Evolutionary conservation across 1,140 invertebrate species (phyloP), one percentile per base, ranked within the genome.

Genomic region (Drosophila mayri): DNA sequence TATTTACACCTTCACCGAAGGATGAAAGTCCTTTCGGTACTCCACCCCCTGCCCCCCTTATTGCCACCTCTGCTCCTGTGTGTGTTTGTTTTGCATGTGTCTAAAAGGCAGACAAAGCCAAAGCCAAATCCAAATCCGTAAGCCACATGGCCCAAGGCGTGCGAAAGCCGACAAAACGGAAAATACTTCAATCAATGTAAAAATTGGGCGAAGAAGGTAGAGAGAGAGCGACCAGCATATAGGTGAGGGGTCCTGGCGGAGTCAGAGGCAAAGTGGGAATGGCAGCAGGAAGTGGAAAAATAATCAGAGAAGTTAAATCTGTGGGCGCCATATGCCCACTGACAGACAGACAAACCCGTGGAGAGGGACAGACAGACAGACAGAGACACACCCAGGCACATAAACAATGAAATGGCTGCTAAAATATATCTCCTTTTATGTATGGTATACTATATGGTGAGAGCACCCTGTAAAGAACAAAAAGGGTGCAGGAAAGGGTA

Each of bases 151-250:
- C 85, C 76, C 77, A 41, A 66, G 81, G 81, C 80, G 81, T 82
- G 74, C 79, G 85, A 88, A 71, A 88, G 67, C 74, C 85, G 66
- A 60, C 68, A 77, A 75, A 88, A 79, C 78, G 81, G 78, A 76
- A 90, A 90, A 90, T 90, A 90, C 85, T 85, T 88, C 85, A 90
- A 90, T 90, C 85, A 90, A 79, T 90, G 78, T 90, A 90, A 90
- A 90, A 90, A 85, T 78, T 71, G 81, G 70, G 35, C 57, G 22
- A 71, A 37, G 67, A 50, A 61, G 52, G 52, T 11, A 44, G 10
- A 54, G 9, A 18, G 47, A 58, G 16, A 8, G 25, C 9, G 25
- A n/a, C 25, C 54, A 4, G 22, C 54, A 28, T 44, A 60, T 43
- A 44, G 46, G 52, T n/a, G 41, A 32, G 40, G 40, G 58, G 41